phyloP scores from a whole-genome alignment of 2,888 invertebrate species.

The Malacosoma neustria region DNA sequence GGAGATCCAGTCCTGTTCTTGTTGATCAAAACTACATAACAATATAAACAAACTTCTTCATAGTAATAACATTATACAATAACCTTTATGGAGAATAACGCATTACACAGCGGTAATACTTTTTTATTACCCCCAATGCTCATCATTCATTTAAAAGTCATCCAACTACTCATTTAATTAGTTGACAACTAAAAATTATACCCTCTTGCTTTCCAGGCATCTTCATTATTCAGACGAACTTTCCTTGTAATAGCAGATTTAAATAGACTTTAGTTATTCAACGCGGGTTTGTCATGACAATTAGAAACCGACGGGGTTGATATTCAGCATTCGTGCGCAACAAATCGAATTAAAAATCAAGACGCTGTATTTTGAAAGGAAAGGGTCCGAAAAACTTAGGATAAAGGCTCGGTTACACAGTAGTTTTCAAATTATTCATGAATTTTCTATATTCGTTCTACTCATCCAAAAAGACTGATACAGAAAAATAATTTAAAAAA shows the following conservation, averaged over 20 bases:
- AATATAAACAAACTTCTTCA: too few relatives aligned
- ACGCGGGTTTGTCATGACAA: background rate
- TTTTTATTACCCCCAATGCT: background rate
- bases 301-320: slow-evolving; percentile 16
- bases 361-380: slow-evolving; percentile 27
- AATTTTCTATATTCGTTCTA: too few relatives aligned
- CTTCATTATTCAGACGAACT: background rate
- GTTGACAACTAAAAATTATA: background rate
- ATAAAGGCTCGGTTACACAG: background rate
- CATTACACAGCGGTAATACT: too few relatives aligned
- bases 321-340: slow-evolving; percentile 37
- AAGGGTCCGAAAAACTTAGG: slow-evolving; percentile 38
- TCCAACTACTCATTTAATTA: background rate
- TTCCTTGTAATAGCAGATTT: background rate
- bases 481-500: too few relatives aligned
- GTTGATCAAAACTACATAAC: too few relatives aligned
- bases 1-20: too few relatives aligned
- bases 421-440: too few relatives aligned
- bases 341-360: slow-evolving; percentile 58
- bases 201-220: background rate
- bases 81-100: too few relatives aligned
- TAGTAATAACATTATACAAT: too few relatives aligned
- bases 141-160: background rate
- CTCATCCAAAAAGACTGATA: too few relatives aligned
- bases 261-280: background rate